phyloP scores from a whole-genome alignment of 2,797 vertebrate genomes.

The Gobio occitaniae region DNA sequence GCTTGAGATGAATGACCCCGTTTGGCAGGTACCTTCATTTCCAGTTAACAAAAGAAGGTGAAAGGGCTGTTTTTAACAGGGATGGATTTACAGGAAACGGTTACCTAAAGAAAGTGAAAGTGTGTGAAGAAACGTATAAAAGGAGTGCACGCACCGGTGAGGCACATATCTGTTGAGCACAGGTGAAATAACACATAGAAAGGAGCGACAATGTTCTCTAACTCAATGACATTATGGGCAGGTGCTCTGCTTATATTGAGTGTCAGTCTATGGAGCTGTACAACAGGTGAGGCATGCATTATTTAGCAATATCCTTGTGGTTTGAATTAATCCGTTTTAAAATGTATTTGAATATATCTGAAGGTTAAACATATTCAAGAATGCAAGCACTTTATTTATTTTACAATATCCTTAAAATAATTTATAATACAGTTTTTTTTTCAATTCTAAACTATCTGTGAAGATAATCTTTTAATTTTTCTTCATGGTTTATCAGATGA shows the following conservation, averaged over 20 bases:
- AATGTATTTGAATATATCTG: neutral
- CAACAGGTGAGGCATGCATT: slow-evolving; percentile 44
- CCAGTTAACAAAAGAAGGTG: slow-evolving; percentile 27
- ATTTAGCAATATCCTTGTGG: neutral
- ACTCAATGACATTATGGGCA: slow-evolving; percentile 24
- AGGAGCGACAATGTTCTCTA: slow-evolving; percentile 42
- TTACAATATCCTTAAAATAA: neutral
- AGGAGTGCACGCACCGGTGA: neutral
- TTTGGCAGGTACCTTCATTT: neutral
- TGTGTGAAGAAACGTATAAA: slow-evolving; percentile 31
- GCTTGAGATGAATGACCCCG: slow-evolving; percentile 6
- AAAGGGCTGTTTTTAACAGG: slow-evolving; percentile 23
- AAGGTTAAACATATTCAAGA: neutral
- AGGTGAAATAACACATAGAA: slow-evolving; percentile 12
- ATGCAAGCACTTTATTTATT: neutral
- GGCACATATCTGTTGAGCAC: slow-evolving; percentile 21
- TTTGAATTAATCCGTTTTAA: neutral
- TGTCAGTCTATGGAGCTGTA: slow-evolving; percentile 40
- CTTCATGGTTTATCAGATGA: neutral
- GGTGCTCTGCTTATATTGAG: slow-evolving; percentile 45
- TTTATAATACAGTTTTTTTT: neutral
- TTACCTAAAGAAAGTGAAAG: slow-evolving; percentile 56
- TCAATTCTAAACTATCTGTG: neutral
- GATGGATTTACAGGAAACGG: slow-evolving; percentile 32
- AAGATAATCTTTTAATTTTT: neutral